A percentile compares a stretch with the other conserved stretches of the same genome.
Conservation (phyloP, 2,797 vertebrate genomes). For the Sebastes miniatus region DNA sequence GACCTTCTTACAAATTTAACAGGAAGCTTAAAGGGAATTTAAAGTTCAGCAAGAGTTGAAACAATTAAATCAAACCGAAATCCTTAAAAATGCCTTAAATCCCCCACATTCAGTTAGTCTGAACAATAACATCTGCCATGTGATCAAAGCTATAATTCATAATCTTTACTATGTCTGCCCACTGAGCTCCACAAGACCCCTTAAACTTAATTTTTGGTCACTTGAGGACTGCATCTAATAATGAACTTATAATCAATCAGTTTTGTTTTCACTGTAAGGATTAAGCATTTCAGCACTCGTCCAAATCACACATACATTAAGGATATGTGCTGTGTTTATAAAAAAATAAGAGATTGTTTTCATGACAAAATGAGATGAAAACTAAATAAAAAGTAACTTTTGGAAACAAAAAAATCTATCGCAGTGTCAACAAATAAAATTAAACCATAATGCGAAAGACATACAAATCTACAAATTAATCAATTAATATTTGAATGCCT, state of each 20-base stretch:
- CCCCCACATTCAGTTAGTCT: background rate
- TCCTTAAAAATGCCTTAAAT: background rate
- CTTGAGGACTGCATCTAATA: background rate
- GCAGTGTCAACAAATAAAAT: too few relatives aligned
- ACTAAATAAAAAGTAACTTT: background rate
- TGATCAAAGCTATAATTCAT: background rate
- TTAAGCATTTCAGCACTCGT: too few relatives aligned
- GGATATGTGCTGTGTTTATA: too few relatives aligned
- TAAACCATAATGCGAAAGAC: too few relatives aligned
- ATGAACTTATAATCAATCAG: background rate
- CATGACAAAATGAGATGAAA: background rate
- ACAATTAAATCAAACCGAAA: conserved; percentile 21
- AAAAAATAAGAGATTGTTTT: too few relatives aligned
- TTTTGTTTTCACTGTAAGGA: too few relatives aligned
- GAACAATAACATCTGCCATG: background rate
- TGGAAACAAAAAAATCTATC: background rate
- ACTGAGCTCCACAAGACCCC: too few relatives aligned
- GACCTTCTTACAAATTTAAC: conserved; percentile 14
- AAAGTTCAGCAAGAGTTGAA: conserved; percentile 35
- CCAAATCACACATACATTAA: too few relatives aligned
- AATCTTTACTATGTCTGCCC: too few relatives aligned
- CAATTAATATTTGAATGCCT: too few relatives aligned
- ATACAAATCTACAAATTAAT: too few relatives aligned
- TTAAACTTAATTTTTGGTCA: too few relatives aligned
- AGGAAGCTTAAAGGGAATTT: conserved; percentile 40